Evolutionary conservation across 1,140 invertebrate genomes (phyloP), one percentile per base, ranked within the genome.

Genomic region (Prorops nasuta): DNA sequence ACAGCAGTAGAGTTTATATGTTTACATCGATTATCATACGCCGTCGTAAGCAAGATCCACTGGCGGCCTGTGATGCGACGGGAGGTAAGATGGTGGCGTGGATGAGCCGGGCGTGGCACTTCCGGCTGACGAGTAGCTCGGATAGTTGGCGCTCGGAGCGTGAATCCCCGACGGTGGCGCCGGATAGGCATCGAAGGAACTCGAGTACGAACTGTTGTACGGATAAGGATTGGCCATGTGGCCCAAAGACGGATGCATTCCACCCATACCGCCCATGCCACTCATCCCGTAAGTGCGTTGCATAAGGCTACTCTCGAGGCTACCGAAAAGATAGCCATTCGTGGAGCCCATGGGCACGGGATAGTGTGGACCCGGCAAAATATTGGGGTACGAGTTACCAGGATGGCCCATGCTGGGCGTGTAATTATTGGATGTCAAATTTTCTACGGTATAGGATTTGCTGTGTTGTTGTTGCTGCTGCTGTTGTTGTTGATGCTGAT

Each of bases 1-100:
- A 15, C 14, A n/a, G 21, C 28, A 14, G 7, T 39, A 15, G 20
- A 43, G 28, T 28, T 31, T 40, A 24, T 39, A 50, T 41, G 37
- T 51, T 68, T 66, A 67, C 51, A 69, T 65, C 61, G 63, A 74
- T 71, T 77, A 77, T 77, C 75, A 77, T 77, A 76, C 74, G 47
- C 69, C 74, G 45, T 77, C 75, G 60, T 77, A 77, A 38, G 68
- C 67, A 44, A 77, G 69, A 58, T 77, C 74, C 54, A 76, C 68
- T 37, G 74, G 67, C 46, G 72, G 72, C 58, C 72, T 74, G 53
- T 73, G 71, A 52, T 72, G 69, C 12, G 71, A 66, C 47, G 73
- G 71, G 56, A 74, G 65, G 60, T 75, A 77, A 54, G 72, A 71
- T 17, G 75, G 72, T 44, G 75, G 67, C 45, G 73, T 67, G 18